Evolutionary conservation across 2,888 invertebrate species (phyloP).

Genomic region (Chaetoderma sp.): DNA sequence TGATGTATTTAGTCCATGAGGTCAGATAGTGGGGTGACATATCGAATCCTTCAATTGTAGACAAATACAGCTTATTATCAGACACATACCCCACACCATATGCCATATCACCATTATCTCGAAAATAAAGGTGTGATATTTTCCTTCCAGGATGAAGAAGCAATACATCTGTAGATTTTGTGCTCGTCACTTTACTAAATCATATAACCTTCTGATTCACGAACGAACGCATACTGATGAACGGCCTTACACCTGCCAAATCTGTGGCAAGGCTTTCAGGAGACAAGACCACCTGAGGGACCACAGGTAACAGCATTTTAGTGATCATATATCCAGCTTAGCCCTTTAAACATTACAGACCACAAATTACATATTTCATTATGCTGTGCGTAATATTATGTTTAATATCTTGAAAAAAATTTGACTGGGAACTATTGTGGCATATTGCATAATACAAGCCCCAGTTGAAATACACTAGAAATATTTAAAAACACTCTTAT

Average conservation of each 20-base stretch:
- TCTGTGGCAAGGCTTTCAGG: conserved; percentile 97
- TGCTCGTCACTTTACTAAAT: conserved; percentile 96
- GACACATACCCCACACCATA: too few relatives aligned
- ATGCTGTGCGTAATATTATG: background rate
- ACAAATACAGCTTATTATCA: too few relatives aligned
- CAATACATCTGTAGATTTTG: conserved; percentile 99
- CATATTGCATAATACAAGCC: too few relatives aligned
- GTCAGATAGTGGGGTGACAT: too few relatives aligned
- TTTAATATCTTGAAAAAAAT: too few relatives aligned
- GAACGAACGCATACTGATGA: conserved; percentile 98
- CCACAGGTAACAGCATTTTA: conserved; percentile 71
- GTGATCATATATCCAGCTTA: background rate
- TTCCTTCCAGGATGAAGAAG: conserved; percentile 77
- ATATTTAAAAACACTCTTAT: background rate
- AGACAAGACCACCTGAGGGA: conserved; percentile 85
- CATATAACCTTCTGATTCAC: conserved; percentile 96
- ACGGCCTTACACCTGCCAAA: conserved; percentile 96
- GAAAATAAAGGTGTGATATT: too few relatives aligned
- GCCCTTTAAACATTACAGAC: too few relatives aligned
- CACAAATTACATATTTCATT: background rate
- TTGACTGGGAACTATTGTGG: too few relatives aligned
- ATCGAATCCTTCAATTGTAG: too few relatives aligned
- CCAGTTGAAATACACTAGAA: too few relatives aligned
- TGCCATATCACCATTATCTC: too few relatives aligned
- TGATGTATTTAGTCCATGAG: too few relatives aligned